phyloP scores from a whole-genome alignment of 2,113 vertebrate genomes.

The Ptilonorhynchus violaceus region DNA sequence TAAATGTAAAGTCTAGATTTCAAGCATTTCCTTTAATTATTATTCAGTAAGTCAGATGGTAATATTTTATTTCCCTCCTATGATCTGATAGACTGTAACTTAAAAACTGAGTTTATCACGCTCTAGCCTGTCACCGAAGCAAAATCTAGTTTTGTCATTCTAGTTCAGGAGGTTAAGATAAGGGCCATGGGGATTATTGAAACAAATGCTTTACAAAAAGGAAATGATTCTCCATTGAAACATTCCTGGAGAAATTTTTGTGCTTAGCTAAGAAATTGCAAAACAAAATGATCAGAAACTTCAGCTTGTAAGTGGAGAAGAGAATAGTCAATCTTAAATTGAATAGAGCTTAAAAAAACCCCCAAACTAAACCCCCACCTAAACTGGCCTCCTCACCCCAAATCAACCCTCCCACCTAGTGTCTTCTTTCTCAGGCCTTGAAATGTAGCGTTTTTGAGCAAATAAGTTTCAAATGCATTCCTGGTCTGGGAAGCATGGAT shows the following conservation, averaged over 20 bases:
- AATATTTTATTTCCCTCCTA: not conserved
- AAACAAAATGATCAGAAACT: not conserved
- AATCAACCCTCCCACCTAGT: too few relatives aligned
- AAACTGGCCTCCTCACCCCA: not conserved
- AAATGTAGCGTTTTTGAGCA: not conserved
- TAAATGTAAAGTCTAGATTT: not conserved
- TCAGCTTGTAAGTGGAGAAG: not conserved
- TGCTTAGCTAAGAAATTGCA: not conserved
- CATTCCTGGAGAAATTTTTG: not conserved
- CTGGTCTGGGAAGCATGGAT: not conserved
- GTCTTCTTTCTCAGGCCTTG: conserved; percentile 6
- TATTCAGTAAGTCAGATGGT: not conserved
- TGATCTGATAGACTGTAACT: not conserved
- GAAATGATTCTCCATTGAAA: not conserved
- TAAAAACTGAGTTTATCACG: not conserved
- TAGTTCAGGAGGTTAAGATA: not conserved
- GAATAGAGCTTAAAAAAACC: not conserved
- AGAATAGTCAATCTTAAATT: not conserved
- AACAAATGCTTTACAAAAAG: not conserved
- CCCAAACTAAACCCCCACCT: rapidly evolving
- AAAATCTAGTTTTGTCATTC: not conserved
- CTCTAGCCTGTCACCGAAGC: not conserved
- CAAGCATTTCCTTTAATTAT: not conserved
- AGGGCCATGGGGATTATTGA: not conserved
- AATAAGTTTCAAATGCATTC: not conserved